Base-by-base conservation (phyloP, 2,797 vertebrate genomes). In the Schizopygopsis malacanthus region DNA sequence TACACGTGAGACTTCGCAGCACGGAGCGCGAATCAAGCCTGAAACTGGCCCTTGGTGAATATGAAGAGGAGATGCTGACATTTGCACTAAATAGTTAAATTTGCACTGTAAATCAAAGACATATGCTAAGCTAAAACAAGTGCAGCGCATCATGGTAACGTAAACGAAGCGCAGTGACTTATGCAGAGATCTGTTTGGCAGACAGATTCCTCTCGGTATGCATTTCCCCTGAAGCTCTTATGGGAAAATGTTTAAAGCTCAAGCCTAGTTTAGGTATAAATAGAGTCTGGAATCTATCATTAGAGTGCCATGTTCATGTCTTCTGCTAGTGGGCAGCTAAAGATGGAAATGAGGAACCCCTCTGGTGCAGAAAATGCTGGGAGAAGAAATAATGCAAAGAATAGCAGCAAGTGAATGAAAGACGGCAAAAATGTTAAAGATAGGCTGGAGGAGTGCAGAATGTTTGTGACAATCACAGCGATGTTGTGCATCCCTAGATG, bases 191-290 rank as follows among this genome's bases (percentile, higher is more conserved):
- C 54, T 3, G 43, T 37, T 41, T 65, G 56, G 33, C 71, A 73
- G 78, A 77, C 70, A 43, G 89, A 92, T 91, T 89, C 61, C 56
- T 90, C 89, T 91, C 89, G 61, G 89, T 91, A 91, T 92, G 91
- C 91, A 89, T 87, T 87, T 92, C 82, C 78, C 87, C 89, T 85
- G 86, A 87, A 90, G 89, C 84, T 87, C 89, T 86, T 69, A 84
- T 88, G 76, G 87, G 92, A 90, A 92, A 92, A 89, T 92, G 87
- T 92, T 93, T 93, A 90, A 90, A 94, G 94, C 91, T 93, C 89
- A 88, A 89, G 88, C 88, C 90, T 93, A 90, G 92, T 94, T 93
- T 94, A 88, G 86, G 92, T 89, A 92, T 83, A 92, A 92, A 94
- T 86, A 90, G 90, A 93, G 91, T 91, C 91, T 87, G 75, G 91